These are phyloP conservation scores for Mormyrops boulengeri DNA, from an alignment of 2,797 vertebrate species.

Conservation along the genomic window DNA sequence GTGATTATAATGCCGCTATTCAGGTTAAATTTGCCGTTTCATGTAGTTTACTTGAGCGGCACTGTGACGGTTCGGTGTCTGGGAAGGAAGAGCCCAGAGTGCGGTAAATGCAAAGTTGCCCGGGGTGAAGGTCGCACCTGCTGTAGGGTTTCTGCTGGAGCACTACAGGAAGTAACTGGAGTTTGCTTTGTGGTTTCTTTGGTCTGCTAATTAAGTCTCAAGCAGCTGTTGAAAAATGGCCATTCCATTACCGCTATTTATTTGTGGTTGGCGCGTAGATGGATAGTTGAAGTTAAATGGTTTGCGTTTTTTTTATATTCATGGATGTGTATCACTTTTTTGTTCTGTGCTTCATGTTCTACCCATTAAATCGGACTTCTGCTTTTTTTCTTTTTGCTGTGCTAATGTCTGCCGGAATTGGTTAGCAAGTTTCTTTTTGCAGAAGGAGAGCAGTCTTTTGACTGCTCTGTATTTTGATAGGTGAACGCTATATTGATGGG, in stretches of 20 bases:
- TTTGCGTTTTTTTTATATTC: neutral
- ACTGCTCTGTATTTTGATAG: neutral
- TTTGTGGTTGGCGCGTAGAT: neutral
- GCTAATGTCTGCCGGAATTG: neutral
- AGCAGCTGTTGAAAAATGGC: neutral
- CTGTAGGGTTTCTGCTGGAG: neutral
- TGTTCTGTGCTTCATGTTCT: neutral
- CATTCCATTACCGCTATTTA: neutral
- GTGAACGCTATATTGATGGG: neutral
- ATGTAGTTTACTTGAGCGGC: neutral
- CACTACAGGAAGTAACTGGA: neutral
- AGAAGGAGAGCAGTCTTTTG: neutral
- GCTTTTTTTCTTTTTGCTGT: neutral
- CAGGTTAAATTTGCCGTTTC: slow-evolving; percentile 3
- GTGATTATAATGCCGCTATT: neutral
- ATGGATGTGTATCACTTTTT: neutral
- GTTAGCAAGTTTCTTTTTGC: neutral
- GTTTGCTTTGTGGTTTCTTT: neutral
- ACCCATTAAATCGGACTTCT: neutral
- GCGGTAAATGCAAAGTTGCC: neutral
- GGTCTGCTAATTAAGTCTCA: slow-evolving; percentile 7
- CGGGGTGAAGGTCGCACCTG: neutral
- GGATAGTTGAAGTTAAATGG: neutral
- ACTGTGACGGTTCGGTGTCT: neutral
- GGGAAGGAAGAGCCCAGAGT: neutral